Evolutionary conservation across 2,888 invertebrate species (phyloP).

Genomic region (Odontomyia ornata): DNA sequence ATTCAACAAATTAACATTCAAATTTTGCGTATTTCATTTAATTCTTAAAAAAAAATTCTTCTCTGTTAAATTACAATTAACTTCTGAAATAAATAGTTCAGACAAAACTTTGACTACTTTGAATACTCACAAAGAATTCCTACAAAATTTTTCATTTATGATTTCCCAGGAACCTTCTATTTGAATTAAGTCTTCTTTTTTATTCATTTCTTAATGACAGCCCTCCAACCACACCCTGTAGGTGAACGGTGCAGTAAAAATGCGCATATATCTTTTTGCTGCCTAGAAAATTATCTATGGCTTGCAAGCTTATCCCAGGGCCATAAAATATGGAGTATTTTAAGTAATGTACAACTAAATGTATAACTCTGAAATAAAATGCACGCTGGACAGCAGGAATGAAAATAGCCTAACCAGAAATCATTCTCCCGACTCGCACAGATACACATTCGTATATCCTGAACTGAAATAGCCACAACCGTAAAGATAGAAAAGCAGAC

Average conservation of each 20-base stretch:
- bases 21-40: too few species aligned
- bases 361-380: conserved; percentile 28
- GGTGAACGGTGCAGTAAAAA: not conserved
- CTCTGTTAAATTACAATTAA: too few species aligned
- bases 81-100: too few species aligned
- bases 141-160: too few species aligned
- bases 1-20: too few species aligned
- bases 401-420: conserved; percentile 8
- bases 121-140: too few species aligned
- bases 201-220: too few species aligned
- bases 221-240: not conserved
- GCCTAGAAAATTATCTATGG: conserved; percentile 23
- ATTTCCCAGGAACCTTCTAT: too few species aligned
- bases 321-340: conserved; percentile 30
- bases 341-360: not conserved
- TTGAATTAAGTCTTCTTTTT: too few species aligned
- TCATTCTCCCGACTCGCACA: not conserved
- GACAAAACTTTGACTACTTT: too few species aligned
- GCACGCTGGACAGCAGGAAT: conserved; percentile 12
- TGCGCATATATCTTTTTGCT: too few species aligned
- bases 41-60: too few species aligned
- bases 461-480: not conserved
- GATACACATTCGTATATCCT: not conserved
- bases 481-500: not conserved
- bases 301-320: conserved; percentile 27